Conservation (phyloP, 2,888 invertebrate genomes). For the Orchesellides sinensis region DNA sequence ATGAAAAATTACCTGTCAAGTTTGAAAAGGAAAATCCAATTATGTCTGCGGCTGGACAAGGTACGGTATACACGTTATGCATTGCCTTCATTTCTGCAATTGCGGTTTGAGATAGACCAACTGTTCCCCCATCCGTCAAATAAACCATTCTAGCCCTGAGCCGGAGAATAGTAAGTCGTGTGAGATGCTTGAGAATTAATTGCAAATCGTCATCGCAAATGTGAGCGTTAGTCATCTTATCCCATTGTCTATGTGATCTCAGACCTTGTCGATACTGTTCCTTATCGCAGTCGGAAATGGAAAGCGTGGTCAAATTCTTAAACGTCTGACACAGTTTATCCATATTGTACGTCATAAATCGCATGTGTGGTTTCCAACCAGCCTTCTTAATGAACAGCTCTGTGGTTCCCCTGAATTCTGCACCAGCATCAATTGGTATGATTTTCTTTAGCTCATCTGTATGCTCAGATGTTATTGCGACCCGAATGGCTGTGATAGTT, state of each 20-base stretch:
- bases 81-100: slow-evolving; percentile 31
- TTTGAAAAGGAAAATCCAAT: slow-evolving; percentile 34
- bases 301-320: slow-evolving; percentile 62
- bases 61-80: not conserved
- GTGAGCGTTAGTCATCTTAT: slow-evolving; percentile 55
- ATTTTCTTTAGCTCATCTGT: slow-evolving; percentile 50
- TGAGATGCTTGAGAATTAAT: slow-evolving; percentile 46
- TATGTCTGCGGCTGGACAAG: not conserved
- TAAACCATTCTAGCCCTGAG: slow-evolving; percentile 56
- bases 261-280: slow-evolving; percentile 47
- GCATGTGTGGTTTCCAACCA: slow-evolving; percentile 54
- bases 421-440: slow-evolving; percentile 34
- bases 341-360: slow-evolving; percentile 55
- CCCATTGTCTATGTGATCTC: slow-evolving; percentile 49
- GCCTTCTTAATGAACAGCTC: slow-evolving; percentile 35
- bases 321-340: slow-evolving; percentile 49
- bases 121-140: slow-evolving; percentile 56
- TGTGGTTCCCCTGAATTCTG: slow-evolving; percentile 30
- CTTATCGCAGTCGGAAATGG: slow-evolving; percentile 67
- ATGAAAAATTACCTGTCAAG: slow-evolving; percentile 38
- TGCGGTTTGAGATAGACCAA: slow-evolving; percentile 41
- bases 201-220: slow-evolving; percentile 64
- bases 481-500: slow-evolving; percentile 46
- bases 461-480: slow-evolving; percentile 52
- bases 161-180: slow-evolving; percentile 36